Base-by-base conservation (phyloP, 2,797 vertebrate genomes). In the Molossus alvarezi region DNA sequence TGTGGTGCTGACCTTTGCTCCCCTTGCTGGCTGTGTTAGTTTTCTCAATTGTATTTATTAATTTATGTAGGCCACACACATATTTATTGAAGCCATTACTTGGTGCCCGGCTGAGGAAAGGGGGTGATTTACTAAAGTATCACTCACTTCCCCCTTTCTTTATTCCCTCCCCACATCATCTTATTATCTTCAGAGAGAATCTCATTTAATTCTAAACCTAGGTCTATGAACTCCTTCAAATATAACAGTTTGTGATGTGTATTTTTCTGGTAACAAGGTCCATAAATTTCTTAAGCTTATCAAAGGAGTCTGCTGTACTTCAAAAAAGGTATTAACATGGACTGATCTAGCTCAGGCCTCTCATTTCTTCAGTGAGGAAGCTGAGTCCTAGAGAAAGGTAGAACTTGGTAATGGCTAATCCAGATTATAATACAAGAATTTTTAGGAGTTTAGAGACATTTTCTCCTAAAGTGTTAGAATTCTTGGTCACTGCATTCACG, bases 1-100 rank as follows among this genome's bases (percentile, higher is more conserved):
- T 85, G 20, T 94, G 73, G 41, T 82, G 65, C 86, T 86, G 60
- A 83, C 55, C 82, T 93, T 90, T 86, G 90, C 94, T 96, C 92
- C 92, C 95, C 90, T 92, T 97, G 92, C 88, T 97, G 96, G 90
- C 82, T 90, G 60, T 87, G 33, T 86, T 67, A 76, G 69, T 95
- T 95, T 96, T 94, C 79, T 95, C 65, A 80, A 10, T 83, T 33
- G 41, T 89, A 45, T 48, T 93, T 71, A 57, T 72, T 94, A 81
- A 94, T 94, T 97, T 95, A 86, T 69, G 88, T 92, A 96, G 95
- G 76, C 87, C 23, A 29, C 79, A 90, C 51, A 55, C 53, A 11
- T 67, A 65, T 60, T 90, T 93, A 87, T 58, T 88, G 83, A 89
- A 94, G 81, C 71, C 77, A 86, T 94, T 95, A 88, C 82, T 93